Conservation (phyloP, 2,888 invertebrate genomes). For the Synergus gifuensis region DNA sequence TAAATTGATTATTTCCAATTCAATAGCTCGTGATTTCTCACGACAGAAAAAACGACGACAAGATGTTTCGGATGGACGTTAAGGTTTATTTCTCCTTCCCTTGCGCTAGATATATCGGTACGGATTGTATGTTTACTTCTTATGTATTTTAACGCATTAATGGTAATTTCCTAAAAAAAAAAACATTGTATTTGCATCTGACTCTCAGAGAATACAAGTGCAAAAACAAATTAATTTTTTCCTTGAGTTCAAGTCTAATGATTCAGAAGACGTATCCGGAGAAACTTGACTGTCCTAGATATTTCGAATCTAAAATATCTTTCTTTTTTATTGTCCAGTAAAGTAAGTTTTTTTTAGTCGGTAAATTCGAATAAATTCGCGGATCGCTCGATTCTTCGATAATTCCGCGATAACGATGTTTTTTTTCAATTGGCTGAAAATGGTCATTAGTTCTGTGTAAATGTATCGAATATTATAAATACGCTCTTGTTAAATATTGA, state of each 20-base stretch:
- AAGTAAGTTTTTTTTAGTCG: conserved; percentile 32
- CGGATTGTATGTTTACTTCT: conserved; percentile 26
- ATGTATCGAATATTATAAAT: conserved; percentile 30
- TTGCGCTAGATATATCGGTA: conserved; percentile 27
- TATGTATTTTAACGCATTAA: neutral
- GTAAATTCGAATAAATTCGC: conserved; percentile 29
- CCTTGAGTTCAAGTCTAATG: conserved; percentile 14
- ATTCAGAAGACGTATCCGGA: conserved; percentile 32
- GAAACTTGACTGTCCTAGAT: conserved; percentile 33
- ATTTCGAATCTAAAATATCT: conserved; percentile 11
- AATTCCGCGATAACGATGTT: neutral
- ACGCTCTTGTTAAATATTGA: conserved; percentile 3
- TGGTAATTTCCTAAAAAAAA: conserved; percentile 6
- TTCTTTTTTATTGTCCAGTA: conserved; percentile 36
- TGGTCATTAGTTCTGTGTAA: conserved; percentile 3
- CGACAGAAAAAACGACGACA: conserved; percentile 25
- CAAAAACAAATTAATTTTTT: neutral
- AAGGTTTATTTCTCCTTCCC: conserved; percentile 37
- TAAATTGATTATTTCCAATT: neutral
- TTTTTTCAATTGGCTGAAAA: conserved; percentile 20
- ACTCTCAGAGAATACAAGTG: conserved; percentile 18
- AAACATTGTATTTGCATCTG: neutral
- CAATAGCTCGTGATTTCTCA: conserved; percentile 28
- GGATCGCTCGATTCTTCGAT: conserved; percentile 8
- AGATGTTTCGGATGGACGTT: conserved; percentile 26